Percentiles rank a stretch among this genome's conserved stretches.
phyloP scores from a whole-genome alignment of 2,797 vertebrate species.

The Atherinosoma microstoma region DNA sequence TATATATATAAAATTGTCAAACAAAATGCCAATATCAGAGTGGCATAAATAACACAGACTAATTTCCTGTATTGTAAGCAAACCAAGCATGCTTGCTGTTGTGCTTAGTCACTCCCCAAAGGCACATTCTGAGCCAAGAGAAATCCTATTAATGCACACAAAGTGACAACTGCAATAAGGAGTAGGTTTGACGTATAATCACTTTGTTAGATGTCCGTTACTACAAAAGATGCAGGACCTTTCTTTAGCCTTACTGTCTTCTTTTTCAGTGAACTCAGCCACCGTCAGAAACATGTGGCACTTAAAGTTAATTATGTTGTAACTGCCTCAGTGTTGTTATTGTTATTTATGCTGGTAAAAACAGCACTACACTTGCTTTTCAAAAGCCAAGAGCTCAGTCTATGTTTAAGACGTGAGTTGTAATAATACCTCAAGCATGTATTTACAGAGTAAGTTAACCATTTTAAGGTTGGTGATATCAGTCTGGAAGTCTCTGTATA shows the following conservation, averaged over 20 bases:
- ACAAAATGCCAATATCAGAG: background rate
- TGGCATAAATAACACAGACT: background rate
- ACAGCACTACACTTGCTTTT: background rate
- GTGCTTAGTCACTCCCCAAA: slow-evolving; percentile 2
- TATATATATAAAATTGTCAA: too few species aligned
- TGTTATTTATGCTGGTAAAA: background rate
- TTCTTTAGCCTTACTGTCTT: background rate
- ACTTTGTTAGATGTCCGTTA: background rate
- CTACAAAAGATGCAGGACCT: background rate
- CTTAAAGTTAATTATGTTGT: background rate
- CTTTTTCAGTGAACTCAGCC: background rate
- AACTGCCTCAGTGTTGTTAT: background rate
- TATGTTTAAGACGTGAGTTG: background rate
- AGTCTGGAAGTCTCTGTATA: slow-evolving; percentile 5
- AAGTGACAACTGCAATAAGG: background rate
- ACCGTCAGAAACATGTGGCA: background rate
- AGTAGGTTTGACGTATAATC: background rate
- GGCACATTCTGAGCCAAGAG: slow-evolving; percentile 9
- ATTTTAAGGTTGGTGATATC: slow-evolving; percentile 6
- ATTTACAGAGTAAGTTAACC: background rate
- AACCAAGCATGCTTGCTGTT: background rate
- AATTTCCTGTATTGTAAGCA: background rate
- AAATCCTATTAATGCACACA: slow-evolving; percentile 3
- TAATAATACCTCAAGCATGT: background rate
- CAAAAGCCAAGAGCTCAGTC: background rate